Conservation (phyloP, 1,140 invertebrate genomes). For the Littorina saxatilis region DNA sequence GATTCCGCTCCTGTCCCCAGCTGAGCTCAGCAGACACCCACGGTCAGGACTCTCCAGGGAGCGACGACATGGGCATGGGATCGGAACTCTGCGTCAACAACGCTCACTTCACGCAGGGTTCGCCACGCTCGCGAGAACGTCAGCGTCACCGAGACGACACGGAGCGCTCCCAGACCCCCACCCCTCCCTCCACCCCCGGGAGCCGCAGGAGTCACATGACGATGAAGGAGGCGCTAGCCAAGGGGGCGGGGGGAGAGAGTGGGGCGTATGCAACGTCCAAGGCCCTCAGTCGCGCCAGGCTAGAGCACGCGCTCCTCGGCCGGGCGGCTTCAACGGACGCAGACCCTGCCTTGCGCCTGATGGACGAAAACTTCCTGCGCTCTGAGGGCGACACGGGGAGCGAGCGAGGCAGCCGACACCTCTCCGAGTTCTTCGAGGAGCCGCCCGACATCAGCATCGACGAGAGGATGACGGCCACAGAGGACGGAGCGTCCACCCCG, state of each 20-base stretch:
- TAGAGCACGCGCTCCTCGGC: conserved; percentile 36
- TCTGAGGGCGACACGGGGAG: conserved; percentile 42
- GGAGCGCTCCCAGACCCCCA: conserved; percentile 47
- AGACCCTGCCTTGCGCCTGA: conserved; percentile 15
- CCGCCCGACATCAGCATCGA: conserved; percentile 29
- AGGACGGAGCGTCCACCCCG: conserved; percentile 26
- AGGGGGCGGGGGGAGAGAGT: background rate
- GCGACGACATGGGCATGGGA: conserved; percentile 38
- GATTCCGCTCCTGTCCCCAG: conserved; percentile 61
- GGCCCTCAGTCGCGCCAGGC: conserved; percentile 29
- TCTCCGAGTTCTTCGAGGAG: conserved; percentile 35
- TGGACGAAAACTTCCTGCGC: conserved; percentile 44
- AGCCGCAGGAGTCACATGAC: conserved; percentile 46
- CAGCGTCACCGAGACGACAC: background rate
- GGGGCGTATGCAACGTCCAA: conserved; percentile 48
- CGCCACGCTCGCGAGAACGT: conserved; percentile 25
- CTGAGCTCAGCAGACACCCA: conserved; percentile 42
- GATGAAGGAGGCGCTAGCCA: conserved; percentile 35
- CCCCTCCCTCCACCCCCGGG: conserved; percentile 57
- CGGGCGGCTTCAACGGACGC: conserved; percentile 48
- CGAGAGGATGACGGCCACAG: conserved; percentile 16
- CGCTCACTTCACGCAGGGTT: conserved; percentile 34
- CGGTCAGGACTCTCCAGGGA: conserved; percentile 36
- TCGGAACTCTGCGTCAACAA: conserved; percentile 31
- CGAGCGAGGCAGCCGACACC: conserved; percentile 34